Evolutionary conservation across 2,113 vertebrate genomes (phyloP), one percentile per base, ranked within the genome.

Genomic region (Hassar affinis): DNA sequence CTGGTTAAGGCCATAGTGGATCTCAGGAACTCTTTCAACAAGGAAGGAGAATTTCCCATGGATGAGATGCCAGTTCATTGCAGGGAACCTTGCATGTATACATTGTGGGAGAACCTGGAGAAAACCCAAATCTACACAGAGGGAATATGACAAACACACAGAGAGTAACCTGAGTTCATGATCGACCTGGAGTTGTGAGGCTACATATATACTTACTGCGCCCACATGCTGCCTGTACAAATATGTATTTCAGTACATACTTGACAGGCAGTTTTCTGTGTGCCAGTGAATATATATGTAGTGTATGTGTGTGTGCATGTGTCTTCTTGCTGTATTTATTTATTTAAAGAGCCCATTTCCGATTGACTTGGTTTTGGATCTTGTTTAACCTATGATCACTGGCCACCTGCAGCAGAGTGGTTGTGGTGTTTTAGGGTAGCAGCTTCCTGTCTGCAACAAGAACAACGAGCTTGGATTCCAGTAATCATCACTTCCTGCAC

Each of bases 401-500:
- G 78, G 4, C 81, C 85, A 56, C 54, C 54, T 85, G 79, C 27
- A 79, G 79, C 38, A 74, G 51, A 78, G 47, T 71, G 61, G 79
- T 54, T 51, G 5, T 49, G 14, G 54, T 81, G 83, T 62, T 79
- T n/a, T 88, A 88, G 86, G 82, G 87, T 88, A 92, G 88, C 79
- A 86, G 86, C 88, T 90, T 92, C 91, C 89, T 89, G 89, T 90
- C 86, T 91, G 86, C 89, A 88, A 45, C 68, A 47, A 30, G 56
- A 79, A 80, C 82, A 89, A 85, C 85, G 86, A 88, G 69, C 84
- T 88, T 90, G 90, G 86, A 92, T 88, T 85, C 69, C 30, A 15
- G 88, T 91, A 91, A 93, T 88, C 89, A 87, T 91, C 86, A 69
- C 89, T 62, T 81, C 59, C 89, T 92, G 91, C 90, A 89, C 89